Base-by-base conservation (phyloP, 2,797 vertebrate species). In the Leptatherina wallacei region DNA sequence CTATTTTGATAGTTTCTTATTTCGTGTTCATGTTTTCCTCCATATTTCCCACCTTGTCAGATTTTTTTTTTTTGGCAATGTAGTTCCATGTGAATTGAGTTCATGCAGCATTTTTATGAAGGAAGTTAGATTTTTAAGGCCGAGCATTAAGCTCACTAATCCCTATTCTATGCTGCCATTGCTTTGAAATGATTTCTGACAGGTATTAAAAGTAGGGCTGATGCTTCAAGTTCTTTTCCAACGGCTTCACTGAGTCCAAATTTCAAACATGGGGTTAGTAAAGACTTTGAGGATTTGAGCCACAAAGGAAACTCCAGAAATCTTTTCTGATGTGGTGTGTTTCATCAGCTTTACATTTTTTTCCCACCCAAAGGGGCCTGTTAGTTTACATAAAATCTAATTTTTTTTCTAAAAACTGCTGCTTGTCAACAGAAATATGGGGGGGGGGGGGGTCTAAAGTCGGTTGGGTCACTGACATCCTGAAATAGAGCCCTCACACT, bases 181-280 rank as follows among this genome's bases (percentile, higher is more conserved):
- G 27, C 65, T 56, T 57, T 67, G 63, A 58, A 81, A 73, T 27
- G 44, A 73, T 80, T 78, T 73, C 36, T 82, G 81, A 73, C 69
- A 77, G 65, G 44, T 47, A 47, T 47, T 47, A 76, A 82, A 87
- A 87, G 69, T 56, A 61, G 40, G 20, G 30, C 49, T 35, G 33
- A 20, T 61, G 69, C 85, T 85, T 88, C 73, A 87, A 83, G 70
- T 73, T 72, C 44, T 20, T 65, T 61, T 77, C 64, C 49, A 77
- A 67, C n/a, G 73, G 77, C 67, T 75, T 77, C 52, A 72, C n/a
- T 2, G 60, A 74, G 35, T 78, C 49, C 60, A 59, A 44, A 71
- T 62, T 73, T 78, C 64, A 27, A 68, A 67, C 49, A 27, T 49
- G 33, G 70, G 52, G 71, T 73, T 71, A 60, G 59, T 65, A 3